These are phyloP conservation scores for Lamellibrachia luymesi DNA, from an alignment of 1,140 invertebrate genomes.

Conservation along the genomic window DNA sequence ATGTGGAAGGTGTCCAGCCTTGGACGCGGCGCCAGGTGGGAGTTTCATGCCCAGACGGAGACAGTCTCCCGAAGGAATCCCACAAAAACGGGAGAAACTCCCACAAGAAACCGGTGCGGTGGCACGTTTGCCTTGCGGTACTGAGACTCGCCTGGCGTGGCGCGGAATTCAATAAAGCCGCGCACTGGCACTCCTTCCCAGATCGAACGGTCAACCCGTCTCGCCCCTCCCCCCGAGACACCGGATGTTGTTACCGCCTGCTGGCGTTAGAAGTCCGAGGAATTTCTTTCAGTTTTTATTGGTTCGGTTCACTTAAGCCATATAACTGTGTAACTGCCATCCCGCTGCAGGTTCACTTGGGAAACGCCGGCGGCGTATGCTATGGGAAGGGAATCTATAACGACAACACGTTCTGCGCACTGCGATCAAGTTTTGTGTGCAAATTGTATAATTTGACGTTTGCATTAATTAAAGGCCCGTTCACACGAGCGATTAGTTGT, in stretches of 20 bases:
- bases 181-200: not conserved
- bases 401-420: no score
- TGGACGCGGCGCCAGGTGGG: no score
- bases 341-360: not conserved
- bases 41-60: not conserved
- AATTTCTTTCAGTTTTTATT: not conserved
- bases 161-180: not conserved
- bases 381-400: not conserved
- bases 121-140: not conserved
- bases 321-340: not conserved
- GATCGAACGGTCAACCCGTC: not conserved
- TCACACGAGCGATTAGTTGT: no score
- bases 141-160: no score
- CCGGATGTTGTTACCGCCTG: not conserved
- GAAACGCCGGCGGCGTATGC: not conserved
- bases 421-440: no score
- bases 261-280: slow-evolving; percentile 2
- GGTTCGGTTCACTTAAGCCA: not conserved
- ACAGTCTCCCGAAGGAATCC: not conserved
- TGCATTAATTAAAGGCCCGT: no score
- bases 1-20: no score
- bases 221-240: not conserved
- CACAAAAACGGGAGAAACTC: not conserved
- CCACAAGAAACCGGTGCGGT: not conserved
- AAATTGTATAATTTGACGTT: no score